These are phyloP conservation scores for Machimus rusticus DNA, from an alignment of 2,888 invertebrate genomes.

Conservation along the genomic window DNA sequence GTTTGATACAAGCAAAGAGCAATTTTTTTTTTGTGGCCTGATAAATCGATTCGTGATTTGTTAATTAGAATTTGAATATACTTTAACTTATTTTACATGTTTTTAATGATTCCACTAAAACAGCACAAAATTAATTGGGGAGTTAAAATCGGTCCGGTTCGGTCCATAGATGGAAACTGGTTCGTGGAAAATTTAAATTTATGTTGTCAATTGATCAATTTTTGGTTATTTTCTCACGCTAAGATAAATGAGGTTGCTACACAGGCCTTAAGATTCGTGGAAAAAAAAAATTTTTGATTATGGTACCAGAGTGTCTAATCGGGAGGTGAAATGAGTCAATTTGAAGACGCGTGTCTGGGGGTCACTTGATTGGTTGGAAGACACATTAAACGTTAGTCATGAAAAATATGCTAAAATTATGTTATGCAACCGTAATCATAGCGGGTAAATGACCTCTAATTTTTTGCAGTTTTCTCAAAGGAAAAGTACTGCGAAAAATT, in stretches of 20 bases:
- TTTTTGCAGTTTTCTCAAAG: neutral
- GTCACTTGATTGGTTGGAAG: neutral
- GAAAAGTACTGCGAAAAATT: too few relatives aligned
- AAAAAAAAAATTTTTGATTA: neutral
- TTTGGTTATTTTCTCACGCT: conserved; percentile 11
- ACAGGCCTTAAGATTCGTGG: neutral
- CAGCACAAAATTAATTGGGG: neutral
- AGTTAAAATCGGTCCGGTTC: neutral
- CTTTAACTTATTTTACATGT: neutral
- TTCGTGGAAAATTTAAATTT: neutral
- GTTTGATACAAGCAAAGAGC: neutral
- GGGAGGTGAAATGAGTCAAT: neutral
- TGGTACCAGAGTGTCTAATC: neutral
- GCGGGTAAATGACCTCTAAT: neutral
- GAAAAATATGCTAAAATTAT: neutral
- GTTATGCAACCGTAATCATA: neutral
- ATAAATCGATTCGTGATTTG: neutral
- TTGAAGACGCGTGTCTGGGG: neutral
- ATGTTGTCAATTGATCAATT: neutral
- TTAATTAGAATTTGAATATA: neutral
- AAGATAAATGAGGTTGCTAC: neutral
- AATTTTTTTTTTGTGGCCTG: neutral
- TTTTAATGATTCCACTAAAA: neutral
- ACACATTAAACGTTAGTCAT: neutral
- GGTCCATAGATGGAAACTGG: neutral